phyloP scores from a whole-genome alignment of 1,140 invertebrate genomes.

The Dolichoris vasculosae region DNA sequence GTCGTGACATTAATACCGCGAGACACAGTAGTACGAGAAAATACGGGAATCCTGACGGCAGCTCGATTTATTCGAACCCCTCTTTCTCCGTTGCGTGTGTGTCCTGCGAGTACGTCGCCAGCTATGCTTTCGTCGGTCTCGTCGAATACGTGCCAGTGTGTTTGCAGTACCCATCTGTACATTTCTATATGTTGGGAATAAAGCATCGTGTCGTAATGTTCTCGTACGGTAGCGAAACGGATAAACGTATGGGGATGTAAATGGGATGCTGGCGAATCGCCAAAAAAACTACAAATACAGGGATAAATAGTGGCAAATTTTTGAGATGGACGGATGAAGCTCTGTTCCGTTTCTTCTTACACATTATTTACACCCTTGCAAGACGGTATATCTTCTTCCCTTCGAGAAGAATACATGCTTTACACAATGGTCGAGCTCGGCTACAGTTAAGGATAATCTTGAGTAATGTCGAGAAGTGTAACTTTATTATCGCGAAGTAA shows the following conservation, averaged over 20 bases:
- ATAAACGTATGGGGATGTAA: not conserved
- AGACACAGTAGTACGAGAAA: constrained; percentile 53
- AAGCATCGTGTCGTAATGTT: not conserved
- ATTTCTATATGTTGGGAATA: not conserved
- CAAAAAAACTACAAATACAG: not conserved
- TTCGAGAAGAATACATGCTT: not conserved
- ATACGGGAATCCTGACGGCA: constrained; percentile 51
- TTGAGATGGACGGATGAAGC: not conserved
- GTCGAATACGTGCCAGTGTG: not conserved
- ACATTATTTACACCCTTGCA: not conserved
- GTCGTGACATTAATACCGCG: constrained; percentile 57
- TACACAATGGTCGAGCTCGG: not conserved
- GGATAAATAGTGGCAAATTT: constrained; percentile 13
- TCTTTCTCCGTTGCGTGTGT: not conserved
- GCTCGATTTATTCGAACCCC: constrained; percentile 58
- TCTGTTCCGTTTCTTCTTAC: not conserved
- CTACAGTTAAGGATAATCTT: not conserved
- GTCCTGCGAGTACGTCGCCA: not conserved
- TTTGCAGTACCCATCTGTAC: not conserved
- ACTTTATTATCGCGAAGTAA: constrained; percentile 1
- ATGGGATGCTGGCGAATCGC: not conserved
- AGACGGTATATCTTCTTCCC: not conserved
- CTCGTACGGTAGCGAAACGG: not conserved
- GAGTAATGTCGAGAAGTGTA: constrained; percentile 11
- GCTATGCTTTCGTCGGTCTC: not conserved